A percentile compares a stretch with the other conserved stretches of the same genome.
These are phyloP conservation scores for Buphagus erythrorhynchus DNA, from an alignment of 2,797 vertebrate species.

Conservation along the genomic window DNA sequence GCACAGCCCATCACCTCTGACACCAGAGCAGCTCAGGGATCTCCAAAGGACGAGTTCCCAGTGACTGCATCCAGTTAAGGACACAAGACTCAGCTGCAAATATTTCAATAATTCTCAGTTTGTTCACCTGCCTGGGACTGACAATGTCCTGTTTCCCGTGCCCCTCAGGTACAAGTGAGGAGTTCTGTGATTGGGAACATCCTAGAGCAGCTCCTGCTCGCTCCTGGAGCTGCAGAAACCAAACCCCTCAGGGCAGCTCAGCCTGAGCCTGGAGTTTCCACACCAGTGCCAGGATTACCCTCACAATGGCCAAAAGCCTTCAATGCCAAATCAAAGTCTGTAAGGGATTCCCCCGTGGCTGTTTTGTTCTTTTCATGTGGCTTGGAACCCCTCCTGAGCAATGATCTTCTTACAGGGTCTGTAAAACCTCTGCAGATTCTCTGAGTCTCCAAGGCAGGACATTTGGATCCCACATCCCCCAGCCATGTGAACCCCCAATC, in stretches of 20 bases:
- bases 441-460: not conserved
- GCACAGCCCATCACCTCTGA: not conserved
- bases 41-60: not conserved
- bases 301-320: not conserved
- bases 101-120: not conserved
- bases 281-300: not conserved
- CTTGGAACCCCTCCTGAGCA: not conserved
- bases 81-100: not conserved
- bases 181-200: not conserved
- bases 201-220: not conserved
- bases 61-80: not conserved
- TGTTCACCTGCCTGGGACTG: not conserved
- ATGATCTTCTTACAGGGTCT: not conserved
- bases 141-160: not conserved
- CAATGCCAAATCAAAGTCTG: not conserved
- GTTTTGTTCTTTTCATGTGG: not conserved
- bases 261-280: not conserved
- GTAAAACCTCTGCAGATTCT: not conserved
- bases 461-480: not conserved
- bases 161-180: accelerated
- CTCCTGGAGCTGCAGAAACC: not conserved
- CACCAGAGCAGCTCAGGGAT: not conserved
- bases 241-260: not conserved
- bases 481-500: not conserved
- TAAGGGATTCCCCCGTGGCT: not conserved